These are phyloP conservation scores for Equus quagga DNA, from an alignment of 2,113 vertebrate genomes.

Conservation along the genomic window DNA sequence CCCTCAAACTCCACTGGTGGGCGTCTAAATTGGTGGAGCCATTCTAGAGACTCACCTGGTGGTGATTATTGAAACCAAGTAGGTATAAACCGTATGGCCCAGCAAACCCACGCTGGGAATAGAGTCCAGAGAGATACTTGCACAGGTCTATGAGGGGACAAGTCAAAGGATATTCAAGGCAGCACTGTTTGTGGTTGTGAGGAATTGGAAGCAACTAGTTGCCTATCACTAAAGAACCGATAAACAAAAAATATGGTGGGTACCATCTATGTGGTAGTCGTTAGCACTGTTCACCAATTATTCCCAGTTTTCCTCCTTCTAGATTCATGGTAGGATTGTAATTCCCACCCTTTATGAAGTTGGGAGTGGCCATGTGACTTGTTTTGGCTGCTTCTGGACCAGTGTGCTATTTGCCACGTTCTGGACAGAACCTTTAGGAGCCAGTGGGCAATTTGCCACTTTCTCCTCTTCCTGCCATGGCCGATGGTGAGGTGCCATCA, in stretches of 20 bases:
- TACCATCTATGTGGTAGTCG: too few species aligned
- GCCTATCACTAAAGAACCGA: background rate
- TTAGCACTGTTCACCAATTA: background rate
- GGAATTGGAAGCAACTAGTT: background rate
- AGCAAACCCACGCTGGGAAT: background rate
- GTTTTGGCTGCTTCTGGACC: background rate
- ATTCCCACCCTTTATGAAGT: background rate
- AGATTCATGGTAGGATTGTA: background rate
- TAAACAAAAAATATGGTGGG: background rate
- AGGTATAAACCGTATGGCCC: rapidly evolving
- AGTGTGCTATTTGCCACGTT: background rate
- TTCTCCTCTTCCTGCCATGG: background rate
- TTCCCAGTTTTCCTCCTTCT: background rate
- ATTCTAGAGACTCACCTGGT: background rate
- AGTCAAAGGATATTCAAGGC: background rate
- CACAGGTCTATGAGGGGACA: background rate
- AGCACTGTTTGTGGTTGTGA: background rate
- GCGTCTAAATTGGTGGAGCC: background rate
- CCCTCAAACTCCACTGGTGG: background rate
- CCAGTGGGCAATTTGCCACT: background rate
- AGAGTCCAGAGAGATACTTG: background rate
- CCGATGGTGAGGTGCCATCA: background rate
- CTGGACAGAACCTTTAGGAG: background rate
- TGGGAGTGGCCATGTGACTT: background rate
- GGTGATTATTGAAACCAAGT: background rate